These are phyloP conservation scores for Corythornis vintsioides DNA, from an alignment of 2,113 vertebrate species.

Conservation along the genomic window DNA sequence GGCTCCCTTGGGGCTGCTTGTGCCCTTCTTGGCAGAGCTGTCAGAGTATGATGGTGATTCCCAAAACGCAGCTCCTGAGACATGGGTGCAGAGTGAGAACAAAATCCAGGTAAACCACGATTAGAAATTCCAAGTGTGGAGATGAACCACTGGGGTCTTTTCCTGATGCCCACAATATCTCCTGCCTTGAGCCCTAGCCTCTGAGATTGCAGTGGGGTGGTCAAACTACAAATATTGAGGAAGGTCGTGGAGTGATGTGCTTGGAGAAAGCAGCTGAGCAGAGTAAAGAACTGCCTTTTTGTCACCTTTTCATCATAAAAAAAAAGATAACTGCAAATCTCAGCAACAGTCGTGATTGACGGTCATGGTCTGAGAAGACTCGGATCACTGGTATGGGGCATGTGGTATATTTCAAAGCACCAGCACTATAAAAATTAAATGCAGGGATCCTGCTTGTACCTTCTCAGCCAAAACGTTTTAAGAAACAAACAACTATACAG, in stretches of 20 bases:
- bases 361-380: background rate
- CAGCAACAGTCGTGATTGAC: background rate
- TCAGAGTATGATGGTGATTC: background rate
- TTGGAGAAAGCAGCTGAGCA: background rate
- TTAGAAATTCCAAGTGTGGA: accelerated
- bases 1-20: background rate
- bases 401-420: background rate
- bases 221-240: background rate
- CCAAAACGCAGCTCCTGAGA: background rate
- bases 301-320: background rate
- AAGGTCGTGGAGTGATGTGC: background rate
- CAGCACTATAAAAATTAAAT: background rate
- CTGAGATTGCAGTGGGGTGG: too few species aligned
- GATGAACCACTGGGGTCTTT: background rate
- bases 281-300: background rate
- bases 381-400: accelerated
- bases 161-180: background rate
- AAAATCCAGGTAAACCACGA: background rate
- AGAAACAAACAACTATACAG: background rate
- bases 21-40: background rate
- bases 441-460: background rate
- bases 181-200: background rate
- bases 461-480: background rate
- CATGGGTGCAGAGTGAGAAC: accelerated
- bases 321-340: background rate